Evolutionary conservation across 2,888 invertebrate genomes (phyloP).

Genomic region (Tachystola acroxantha): DNA sequence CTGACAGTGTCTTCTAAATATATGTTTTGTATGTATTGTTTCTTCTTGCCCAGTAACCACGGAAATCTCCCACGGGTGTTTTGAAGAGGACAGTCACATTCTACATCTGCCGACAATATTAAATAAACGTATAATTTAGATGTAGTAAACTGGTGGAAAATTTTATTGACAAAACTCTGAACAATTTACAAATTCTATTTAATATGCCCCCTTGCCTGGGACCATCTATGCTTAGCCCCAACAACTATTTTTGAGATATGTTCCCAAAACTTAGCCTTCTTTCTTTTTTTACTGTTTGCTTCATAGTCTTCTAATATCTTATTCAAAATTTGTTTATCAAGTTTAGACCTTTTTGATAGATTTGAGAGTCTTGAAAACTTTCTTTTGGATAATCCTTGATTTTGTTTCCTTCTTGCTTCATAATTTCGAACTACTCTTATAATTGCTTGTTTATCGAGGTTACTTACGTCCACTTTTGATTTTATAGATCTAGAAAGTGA

Average conservation of each 20-base stretch:
- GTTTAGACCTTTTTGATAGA: not conserved
- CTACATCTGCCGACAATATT: conserved; percentile 13
- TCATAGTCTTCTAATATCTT: not conserved
- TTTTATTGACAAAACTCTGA: too few species aligned
- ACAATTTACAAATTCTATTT: too few species aligned
- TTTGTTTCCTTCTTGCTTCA: conserved; percentile 13
- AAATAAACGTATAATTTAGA: conserved; percentile 6
- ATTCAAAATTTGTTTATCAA: not conserved
- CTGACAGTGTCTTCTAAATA: not conserved
- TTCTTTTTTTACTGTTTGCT: not conserved
- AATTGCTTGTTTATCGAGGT: conserved; percentile 23
- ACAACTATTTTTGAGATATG: not conserved
- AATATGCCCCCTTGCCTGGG: not conserved
- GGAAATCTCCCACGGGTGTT: conserved; percentile 5
- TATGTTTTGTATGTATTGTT: conserved; percentile 1
- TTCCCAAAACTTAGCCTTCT: not conserved
- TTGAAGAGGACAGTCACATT: conserved; percentile 7
- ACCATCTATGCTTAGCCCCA: not conserved
- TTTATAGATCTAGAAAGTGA: conserved; percentile 11
- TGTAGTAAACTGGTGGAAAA: too few species aligned
- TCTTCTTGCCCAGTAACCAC: conserved; percentile 2
- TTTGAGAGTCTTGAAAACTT: not conserved
- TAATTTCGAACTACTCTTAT: conserved; percentile 25
- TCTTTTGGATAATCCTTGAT: not conserved
- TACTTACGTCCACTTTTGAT: conserved; percentile 21